phyloP scores from a whole-genome alignment of 1,140 invertebrate species.

The Whitmania pigra region DNA sequence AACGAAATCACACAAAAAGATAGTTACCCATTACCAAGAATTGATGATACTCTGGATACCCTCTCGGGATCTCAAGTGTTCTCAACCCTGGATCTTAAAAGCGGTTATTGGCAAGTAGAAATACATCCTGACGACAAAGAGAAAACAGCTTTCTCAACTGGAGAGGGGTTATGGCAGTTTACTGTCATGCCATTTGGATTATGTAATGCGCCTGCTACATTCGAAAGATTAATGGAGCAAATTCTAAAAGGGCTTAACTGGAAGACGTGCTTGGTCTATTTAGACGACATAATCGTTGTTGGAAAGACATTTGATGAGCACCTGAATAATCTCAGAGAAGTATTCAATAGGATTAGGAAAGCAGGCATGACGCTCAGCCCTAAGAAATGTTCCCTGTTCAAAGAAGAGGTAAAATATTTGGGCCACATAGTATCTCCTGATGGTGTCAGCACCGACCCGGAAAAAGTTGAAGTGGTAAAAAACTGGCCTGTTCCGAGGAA shows the following conservation, averaged over 20 bases:
- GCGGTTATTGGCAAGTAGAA: slow-evolving; percentile 40
- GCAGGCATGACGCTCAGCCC: slow-evolving; percentile 26
- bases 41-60: slow-evolving; percentile 27
- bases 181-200: slow-evolving; percentile 31
- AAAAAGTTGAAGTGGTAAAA: slow-evolving; percentile 33
- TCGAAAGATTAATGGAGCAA: slow-evolving; percentile 30
- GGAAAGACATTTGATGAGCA: slow-evolving; percentile 22
- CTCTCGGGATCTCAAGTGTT: slow-evolving; percentile 27
- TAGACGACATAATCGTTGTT: slow-evolving; percentile 30
- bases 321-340: slow-evolving; percentile 22
- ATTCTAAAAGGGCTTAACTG: slow-evolving; percentile 25
- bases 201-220: slow-evolving; percentile 29
- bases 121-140: slow-evolving; percentile 32
- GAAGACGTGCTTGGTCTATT: slow-evolving; percentile 25
- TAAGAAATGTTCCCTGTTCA: slow-evolving; percentile 30
- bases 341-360: slow-evolving; percentile 26
- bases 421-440: slow-evolving; percentile 30
- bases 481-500: slow-evolving; percentile 32
- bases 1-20: too few relatives aligned
- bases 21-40: too few relatives aligned
- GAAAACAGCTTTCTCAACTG: slow-evolving; percentile 35
- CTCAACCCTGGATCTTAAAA: slow-evolving; percentile 27
- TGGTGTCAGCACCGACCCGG: slow-evolving; percentile 29
- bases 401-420: slow-evolving; percentile 28
- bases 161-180: slow-evolving; percentile 26